These are phyloP conservation scores for Drosophila atripex DNA, from an alignment of 2,888 invertebrate species.

Conservation along the genomic window DNA sequence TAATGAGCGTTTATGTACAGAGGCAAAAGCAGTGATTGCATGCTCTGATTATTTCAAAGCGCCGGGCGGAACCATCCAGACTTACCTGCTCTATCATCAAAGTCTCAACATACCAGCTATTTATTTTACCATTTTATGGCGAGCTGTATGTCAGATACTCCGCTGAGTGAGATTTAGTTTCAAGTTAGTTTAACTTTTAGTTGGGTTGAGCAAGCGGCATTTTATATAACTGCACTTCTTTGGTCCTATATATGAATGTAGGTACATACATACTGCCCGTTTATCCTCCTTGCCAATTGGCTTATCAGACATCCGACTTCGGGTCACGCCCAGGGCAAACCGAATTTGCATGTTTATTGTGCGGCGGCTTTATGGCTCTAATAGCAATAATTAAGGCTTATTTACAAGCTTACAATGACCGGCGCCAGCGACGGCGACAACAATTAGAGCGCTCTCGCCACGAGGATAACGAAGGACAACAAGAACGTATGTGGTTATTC, in stretches of 20 bases:
- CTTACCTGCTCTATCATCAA: conserved; percentile 9
- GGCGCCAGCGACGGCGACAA: conserved; percentile 26
- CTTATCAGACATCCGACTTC: conserved; percentile 35
- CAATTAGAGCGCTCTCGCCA: conserved; percentile 41
- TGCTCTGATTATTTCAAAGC: conserved; percentile 68
- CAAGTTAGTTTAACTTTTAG: too few species aligned
- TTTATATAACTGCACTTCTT: too few species aligned
- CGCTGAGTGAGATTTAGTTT: too few species aligned
- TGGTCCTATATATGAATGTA: too few species aligned
- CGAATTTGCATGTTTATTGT: conserved; percentile 77
- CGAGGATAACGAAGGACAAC: conserved; percentile 36
- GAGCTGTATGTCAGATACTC: too few species aligned
- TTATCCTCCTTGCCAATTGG: conserved; percentile 23
- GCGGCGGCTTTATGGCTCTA: conserved; percentile 76
- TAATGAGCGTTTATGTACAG: conserved; percentile 74
- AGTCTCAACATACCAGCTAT: background rate
- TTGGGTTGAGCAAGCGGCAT: too few species aligned
- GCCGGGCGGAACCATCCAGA: background rate
- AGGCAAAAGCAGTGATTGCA: conserved; percentile 37
- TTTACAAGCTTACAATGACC: conserved; percentile 73
- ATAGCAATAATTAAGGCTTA: conserved; percentile 78
- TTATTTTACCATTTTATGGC: too few species aligned
- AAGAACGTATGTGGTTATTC: conserved; percentile 47
- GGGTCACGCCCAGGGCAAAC: conserved; percentile 39
- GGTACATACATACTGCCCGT: too few species aligned